Conservation (phyloP, 2,888 invertebrate genomes). For the Graphium colonna region DNA sequence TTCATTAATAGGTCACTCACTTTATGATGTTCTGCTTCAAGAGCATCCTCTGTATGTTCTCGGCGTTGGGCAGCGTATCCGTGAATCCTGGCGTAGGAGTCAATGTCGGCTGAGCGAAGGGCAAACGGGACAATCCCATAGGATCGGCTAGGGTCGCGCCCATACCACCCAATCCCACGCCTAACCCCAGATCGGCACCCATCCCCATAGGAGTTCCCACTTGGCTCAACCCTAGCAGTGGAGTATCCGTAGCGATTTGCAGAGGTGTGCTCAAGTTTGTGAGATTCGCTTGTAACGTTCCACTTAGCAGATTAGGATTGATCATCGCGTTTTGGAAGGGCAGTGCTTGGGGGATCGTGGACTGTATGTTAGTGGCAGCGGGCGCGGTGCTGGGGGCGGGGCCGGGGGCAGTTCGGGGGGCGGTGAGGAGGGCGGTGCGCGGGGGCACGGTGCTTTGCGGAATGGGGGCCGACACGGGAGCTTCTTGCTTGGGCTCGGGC, state of each 20-base stretch:
- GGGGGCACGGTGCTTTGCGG: constrained; percentile 30
- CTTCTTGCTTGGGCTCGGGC: constrained; percentile 1
- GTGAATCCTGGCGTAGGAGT: constrained; percentile 47
- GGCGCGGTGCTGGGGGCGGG: constrained; percentile 5
- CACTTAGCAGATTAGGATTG: constrained; percentile 41
- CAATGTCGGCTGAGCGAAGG: constrained; percentile 41
- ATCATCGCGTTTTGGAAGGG: constrained; percentile 36
- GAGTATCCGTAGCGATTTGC: constrained; percentile 66
- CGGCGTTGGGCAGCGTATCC: constrained; percentile 55
- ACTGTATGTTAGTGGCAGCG: constrained; percentile 29
- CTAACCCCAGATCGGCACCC: constrained; percentile 49
- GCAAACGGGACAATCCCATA: constrained; percentile 35
- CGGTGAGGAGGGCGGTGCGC: constrained; percentile 29
- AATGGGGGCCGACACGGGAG: constrained; percentile 33
- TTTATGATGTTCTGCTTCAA: constrained; percentile 75
- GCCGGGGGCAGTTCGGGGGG: constrained; percentile 31
- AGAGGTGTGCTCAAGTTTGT: constrained; percentile 58
- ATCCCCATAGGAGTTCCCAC: constrained; percentile 59
- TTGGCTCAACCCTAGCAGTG: constrained; percentile 55
- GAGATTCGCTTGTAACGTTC: constrained; percentile 43
- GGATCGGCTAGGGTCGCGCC: constrained; percentile 33
- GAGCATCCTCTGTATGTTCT: constrained; percentile 73
- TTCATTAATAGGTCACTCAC: constrained; percentile 42
- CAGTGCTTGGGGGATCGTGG: constrained; percentile 29
- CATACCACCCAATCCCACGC: constrained; percentile 35